Percentiles rank a stretch among this genome's conserved stretches.
Evolutionary conservation across 1,140 invertebrate species (phyloP).

Genomic region (Drosophila azteca): DNA sequence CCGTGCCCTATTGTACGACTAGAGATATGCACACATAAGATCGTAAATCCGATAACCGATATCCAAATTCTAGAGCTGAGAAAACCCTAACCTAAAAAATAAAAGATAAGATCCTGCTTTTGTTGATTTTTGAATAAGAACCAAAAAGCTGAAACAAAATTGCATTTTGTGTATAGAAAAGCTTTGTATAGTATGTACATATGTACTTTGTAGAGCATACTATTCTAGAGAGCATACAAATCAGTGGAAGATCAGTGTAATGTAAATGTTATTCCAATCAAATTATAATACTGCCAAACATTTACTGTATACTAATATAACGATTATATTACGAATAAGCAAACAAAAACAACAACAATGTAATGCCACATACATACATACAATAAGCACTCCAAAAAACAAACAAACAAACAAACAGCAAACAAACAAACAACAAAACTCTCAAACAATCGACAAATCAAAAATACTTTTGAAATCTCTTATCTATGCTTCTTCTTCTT

Average conservation of each 20-base stretch:
- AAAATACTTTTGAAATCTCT: slow-evolving; percentile 56
- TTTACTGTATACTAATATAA: slow-evolving; percentile 8
- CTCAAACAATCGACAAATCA: slow-evolving; percentile 6
- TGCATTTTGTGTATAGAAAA: slow-evolving; percentile 72
- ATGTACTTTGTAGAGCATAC: slow-evolving; percentile 54
- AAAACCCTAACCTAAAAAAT: slow-evolving; percentile 9
- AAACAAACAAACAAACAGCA: too few species aligned
- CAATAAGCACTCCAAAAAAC: slow-evolving; percentile 31
- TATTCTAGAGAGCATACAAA: slow-evolving; percentile 34
- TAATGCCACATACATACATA: slow-evolving; percentile 14
- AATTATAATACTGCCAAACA: neutral
- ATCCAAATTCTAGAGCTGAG: slow-evolving; percentile 24
- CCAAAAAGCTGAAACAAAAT: slow-evolving; percentile 31
- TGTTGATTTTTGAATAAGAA: slow-evolving; percentile 62
- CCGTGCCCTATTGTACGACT: slow-evolving; percentile 4
- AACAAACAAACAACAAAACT: slow-evolving; percentile 15
- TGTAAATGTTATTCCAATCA: too few species aligned
- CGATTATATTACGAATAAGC: slow-evolving; percentile 13
- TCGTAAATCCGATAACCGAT: neutral
- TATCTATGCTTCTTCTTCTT: slow-evolving; percentile 74
- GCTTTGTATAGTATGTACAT: neutral
- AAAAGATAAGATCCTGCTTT: slow-evolving; percentile 32
- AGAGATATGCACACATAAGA: slow-evolving; percentile 36
- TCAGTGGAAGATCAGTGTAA: slow-evolving; percentile 9
- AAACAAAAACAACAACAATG: slow-evolving; percentile 21